phyloP scores from a whole-genome alignment of 2,797 vertebrate genomes.

The Acrossocheilus wenchowensis region DNA sequence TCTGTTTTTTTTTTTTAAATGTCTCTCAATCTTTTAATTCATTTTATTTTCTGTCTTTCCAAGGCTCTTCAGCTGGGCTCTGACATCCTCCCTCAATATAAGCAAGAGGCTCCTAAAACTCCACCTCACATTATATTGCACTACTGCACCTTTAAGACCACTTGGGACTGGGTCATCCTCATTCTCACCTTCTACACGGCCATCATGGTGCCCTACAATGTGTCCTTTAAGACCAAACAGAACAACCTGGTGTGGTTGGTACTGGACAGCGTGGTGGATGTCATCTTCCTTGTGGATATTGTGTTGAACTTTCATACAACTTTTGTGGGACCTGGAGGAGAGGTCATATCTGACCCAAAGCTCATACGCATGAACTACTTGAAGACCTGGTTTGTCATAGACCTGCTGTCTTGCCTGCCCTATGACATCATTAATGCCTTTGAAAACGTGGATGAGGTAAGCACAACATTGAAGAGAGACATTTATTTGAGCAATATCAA shows the following conservation, averaged over 20 bases:
- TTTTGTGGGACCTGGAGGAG: constrained; percentile 94
- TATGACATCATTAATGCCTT: constrained; percentile 99
- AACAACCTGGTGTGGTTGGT: constrained; percentile 96
- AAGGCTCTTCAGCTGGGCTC: constrained; percentile 97
- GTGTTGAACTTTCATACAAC: constrained; percentile 99
- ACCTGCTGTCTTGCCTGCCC: constrained; percentile 96
- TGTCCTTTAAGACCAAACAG: constrained; percentile 96
- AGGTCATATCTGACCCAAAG: constrained; percentile 96
- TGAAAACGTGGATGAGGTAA: constrained; percentile 95
- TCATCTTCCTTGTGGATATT: constrained; percentile 96
- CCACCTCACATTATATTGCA: constrained; percentile 98
- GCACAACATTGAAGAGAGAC: constrained; percentile 55
- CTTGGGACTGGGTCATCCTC: constrained; percentile 99
- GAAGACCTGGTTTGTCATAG: constrained; percentile 99
- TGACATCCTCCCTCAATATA: constrained; percentile 98
- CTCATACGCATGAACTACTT: constrained; percentile 98
- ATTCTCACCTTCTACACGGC: constrained; percentile 99
- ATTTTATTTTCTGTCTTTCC: neutral
- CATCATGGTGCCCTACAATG: constrained; percentile 99
- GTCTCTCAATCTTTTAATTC: neutral
- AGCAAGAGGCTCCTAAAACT: constrained; percentile 98
- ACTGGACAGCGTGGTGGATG: constrained; percentile 93
- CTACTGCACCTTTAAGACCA: constrained; percentile 98
- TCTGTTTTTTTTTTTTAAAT: neutral
- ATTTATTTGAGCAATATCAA: neutral